These are phyloP conservation scores for Aspidiotus rigidus DNA, from an alignment of 2,888 invertebrate species.

Conservation along the genomic window DNA sequence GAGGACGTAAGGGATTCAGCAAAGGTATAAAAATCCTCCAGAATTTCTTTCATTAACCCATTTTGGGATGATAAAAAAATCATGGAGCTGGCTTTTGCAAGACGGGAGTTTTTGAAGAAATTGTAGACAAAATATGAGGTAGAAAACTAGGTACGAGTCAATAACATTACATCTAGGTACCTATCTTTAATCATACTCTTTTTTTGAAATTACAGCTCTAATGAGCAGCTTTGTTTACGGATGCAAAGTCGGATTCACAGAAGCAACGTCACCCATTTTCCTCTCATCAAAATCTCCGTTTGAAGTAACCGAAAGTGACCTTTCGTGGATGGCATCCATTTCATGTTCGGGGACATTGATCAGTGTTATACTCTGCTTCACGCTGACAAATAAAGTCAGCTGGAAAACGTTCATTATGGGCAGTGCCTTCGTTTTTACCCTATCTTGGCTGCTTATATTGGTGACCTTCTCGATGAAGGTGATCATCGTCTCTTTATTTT, in stretches of 20 bases:
- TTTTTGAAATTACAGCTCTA: background rate
- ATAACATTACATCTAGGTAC: too few species aligned
- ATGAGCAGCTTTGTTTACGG: slow-evolving; percentile 3
- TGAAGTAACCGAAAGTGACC: background rate
- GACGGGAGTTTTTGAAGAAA: too few species aligned
- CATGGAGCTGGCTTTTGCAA: too few species aligned
- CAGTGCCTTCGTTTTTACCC: background rate
- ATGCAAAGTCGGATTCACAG: slow-evolving; percentile 4
- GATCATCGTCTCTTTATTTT: background rate
- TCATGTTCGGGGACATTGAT: background rate
- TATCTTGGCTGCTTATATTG: background rate
- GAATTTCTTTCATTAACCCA: too few species aligned
- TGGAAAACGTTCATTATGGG: background rate
- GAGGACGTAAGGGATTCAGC: too few species aligned
- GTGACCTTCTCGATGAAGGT: background rate
- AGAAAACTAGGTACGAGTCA: too few species aligned
- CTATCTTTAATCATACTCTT: background rate
- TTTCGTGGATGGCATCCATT: background rate
- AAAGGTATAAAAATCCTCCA: too few species aligned
- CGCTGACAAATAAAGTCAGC: background rate
- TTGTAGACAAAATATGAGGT: too few species aligned
- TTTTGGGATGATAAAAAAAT: too few species aligned
- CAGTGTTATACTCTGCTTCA: slow-evolving; percentile 7
- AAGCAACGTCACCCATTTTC: background rate
- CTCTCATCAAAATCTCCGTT: background rate